Conservation (phyloP, 2,113 vertebrate genomes). For the Trogon melanurus region DNA sequence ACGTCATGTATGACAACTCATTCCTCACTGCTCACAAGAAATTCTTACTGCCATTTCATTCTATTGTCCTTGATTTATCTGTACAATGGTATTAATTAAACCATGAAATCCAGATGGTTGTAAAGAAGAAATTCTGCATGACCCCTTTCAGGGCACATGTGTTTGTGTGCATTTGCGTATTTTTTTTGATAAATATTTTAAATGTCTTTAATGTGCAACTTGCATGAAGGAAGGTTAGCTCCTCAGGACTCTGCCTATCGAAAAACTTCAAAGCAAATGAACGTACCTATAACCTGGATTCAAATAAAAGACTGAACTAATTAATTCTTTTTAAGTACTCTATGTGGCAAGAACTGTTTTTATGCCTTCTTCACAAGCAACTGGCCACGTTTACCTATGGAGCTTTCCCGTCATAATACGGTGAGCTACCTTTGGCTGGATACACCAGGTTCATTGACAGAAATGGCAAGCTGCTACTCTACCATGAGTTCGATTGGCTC, state of each 20-base stretch:
- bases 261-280: neutral
- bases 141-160: neutral
- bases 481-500: neutral
- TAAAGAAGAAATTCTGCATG: neutral
- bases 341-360: neutral
- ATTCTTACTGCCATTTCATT: neutral
- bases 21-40: neutral
- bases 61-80: neutral
- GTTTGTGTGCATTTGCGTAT: neutral
- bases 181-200: neutral
- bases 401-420: neutral
- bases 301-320: neutral
- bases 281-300: neutral
- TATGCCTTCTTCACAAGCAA: neutral
- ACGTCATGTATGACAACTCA: neutral
- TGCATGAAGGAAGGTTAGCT: neutral
- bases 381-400: neutral
- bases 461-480: rapidly evolving
- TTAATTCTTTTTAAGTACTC: neutral
- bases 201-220: neutral
- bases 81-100: neutral
- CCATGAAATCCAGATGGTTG: neutral
- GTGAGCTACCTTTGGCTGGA: neutral
- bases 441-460: neutral
- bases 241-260: neutral